Evolutionary conservation across 2,113 vertebrate species (phyloP).

Genomic region (Rana temporaria): DNA sequence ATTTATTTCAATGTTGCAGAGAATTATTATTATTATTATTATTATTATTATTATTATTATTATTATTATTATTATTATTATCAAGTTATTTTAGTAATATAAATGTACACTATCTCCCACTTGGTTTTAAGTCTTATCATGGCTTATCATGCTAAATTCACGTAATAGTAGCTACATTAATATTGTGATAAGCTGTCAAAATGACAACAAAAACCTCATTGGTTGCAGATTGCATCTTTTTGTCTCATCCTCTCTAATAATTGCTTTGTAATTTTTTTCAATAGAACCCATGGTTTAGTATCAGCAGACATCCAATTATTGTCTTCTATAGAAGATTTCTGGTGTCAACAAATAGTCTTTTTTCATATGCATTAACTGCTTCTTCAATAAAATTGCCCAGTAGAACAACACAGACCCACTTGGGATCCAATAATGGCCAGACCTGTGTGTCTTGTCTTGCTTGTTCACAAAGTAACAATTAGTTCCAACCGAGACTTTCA

Average conservation of each 20-base stretch:
- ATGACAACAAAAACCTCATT: background rate
- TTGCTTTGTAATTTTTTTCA: conserved; percentile 7
- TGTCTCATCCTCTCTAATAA: background rate
- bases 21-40: background rate
- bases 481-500: background rate
- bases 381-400: background rate
- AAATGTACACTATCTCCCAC: background rate
- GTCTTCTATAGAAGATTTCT: background rate
- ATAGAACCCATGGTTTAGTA: background rate
- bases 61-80: background rate
- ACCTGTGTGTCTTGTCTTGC: background rate
- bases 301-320: conserved; percentile 12
- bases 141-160: background rate
- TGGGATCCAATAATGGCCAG: conserved; percentile 7
- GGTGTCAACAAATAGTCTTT: background rate
- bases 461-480: background rate
- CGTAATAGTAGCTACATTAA: background rate
- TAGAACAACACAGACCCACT: background rate
- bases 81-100: conserved; percentile 10
- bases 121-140: too few species aligned
- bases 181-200: conserved; percentile 8
- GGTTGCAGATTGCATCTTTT: background rate
- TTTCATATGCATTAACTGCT: conserved; percentile 22
- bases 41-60: background rate
- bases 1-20: too few species aligned